A percentile compares a stretch with the other conserved stretches of the same genome.
Evolutionary conservation across 2,888 invertebrate genomes (phyloP).

Genomic region (Dromius quadrimaculatus): DNA sequence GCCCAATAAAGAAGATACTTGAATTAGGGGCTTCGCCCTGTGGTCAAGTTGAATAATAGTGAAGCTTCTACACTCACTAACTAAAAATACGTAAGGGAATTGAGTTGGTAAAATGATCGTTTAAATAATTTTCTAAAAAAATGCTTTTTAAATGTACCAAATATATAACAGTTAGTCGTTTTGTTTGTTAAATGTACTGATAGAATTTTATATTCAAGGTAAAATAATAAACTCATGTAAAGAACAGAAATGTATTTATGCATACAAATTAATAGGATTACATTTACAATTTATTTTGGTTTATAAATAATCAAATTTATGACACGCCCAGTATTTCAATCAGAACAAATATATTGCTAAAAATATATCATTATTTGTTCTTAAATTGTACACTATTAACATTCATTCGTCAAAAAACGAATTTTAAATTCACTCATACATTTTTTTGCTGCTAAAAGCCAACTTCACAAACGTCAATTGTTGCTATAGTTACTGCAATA

Average conservation of each 20-base stretch:
- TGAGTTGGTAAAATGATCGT: neutral
- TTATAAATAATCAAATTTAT: neutral
- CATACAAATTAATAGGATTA: conserved; percentile 19
- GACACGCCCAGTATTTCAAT: too few species aligned
- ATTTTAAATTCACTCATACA: too few species aligned
- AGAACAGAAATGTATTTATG: conserved; percentile 35
- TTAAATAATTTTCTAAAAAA: neutral
- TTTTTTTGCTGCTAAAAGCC: too few species aligned
- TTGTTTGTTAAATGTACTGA: conserved; percentile 13
- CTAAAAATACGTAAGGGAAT: neutral
- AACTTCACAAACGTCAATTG: too few species aligned
- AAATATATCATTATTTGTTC: too few species aligned
- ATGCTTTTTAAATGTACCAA: neutral
- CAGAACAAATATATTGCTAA: too few species aligned
- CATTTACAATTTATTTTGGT: conserved; percentile 24
- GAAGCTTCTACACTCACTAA: conserved; percentile 8
- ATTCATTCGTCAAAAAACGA: too few species aligned
- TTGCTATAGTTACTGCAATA: too few species aligned
- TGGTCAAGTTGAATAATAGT: too few species aligned
- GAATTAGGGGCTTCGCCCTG: conserved; percentile 33
- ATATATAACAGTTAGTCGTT: conserved; percentile 9
- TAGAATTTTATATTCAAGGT: neutral
- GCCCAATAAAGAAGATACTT: conserved; percentile 55
- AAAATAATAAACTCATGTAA: neutral
- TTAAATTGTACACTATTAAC: too few species aligned